Base-by-base conservation (phyloP, 2,797 vertebrate genomes). In the Leuciscus waleckii region DNA sequence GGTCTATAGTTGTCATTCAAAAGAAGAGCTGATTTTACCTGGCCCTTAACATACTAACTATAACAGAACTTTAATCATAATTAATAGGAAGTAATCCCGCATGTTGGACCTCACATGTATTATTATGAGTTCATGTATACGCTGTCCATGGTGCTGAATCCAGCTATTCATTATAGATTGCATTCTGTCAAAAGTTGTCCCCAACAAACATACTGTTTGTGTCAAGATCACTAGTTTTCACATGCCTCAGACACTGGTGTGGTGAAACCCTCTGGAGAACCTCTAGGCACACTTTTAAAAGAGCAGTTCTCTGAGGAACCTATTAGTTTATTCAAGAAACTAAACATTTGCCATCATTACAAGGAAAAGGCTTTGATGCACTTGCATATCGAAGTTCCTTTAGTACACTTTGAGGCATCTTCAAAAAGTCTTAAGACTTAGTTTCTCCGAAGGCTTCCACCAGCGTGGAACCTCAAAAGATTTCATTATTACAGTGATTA, bases 131-230 rank as follows among this genome's bases (percentile, higher is more conserved):
- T 7, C 0, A 35, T 4, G 3, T 11, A 9, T 10, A 10, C 0
- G 49, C 90, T 91, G 87, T 91, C 90, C 80, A 0, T 84, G 90
- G 92, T 92, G n/a, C 92, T 92, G 90, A 87, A 92, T 43, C 74
- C 46, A 51, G 17, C 58, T 58, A 10, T 39, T 37, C 35, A n/a
- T 7, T 41, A 19, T 32, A 21, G 7, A 75, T 19, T n/a, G 46
- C 43, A 54, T 78, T 58, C 5, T 35, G 4, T 69, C 49, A 32
- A 37, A 68, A 58, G 21, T 39, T 29, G 32, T 35, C 19, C 1
- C 2, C 46, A 10, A 10, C 2, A 32, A 14, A 69, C 6, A 19
- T 54, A 26, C 7, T 0, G 32, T 58, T 23, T 82, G 17, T 61
- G 13, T 14, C 26, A 61, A 39, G 14, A 51, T 61, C 32, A 9